Base-by-base conservation (phyloP, 2,888 invertebrate genomes). In the Acheta domesticus region DNA sequence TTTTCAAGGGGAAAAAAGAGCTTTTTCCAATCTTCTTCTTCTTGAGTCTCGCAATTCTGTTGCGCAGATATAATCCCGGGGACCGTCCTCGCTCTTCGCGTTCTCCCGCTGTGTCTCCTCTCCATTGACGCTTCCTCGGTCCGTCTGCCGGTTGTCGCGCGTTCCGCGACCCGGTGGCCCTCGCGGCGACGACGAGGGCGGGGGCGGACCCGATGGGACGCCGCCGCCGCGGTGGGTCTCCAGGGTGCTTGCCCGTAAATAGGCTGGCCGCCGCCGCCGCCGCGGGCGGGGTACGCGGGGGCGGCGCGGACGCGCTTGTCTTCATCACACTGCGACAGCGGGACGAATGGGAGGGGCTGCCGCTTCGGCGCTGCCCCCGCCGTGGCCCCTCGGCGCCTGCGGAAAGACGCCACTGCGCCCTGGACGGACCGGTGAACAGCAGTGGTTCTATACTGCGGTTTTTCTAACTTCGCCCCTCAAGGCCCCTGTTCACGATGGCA, bases 41-140 rank as follows among this genome's bases (percentile, higher is more conserved):
- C 62, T 49, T 20, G 23, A 49, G 50, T 14, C 16, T 21, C n/a
- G 50, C 20, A 23, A 23, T 48, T 19, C 23, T 48, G 14, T 21
- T 62, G 62, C 62, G 62, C n/a, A 62, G 14, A 62, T 62, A 62
- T 62, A 62, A 62, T 62, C 62, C 62, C 14, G 62, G n/a, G 62
- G 62, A 19, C 62, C 62, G 62, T 62, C 62, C 23, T 79, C 76
- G 79, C 76, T 76, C 50, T 76, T 73, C 48, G 62, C 76, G 76
- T 76, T 76, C 79, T 79, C 76, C 8, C 62, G 62, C 62, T 74
- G 74, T 21, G 21, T 73, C 73, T 62, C 16, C 62, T 62, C 14
- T 62, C 62, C n/a, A 12, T 12, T n/a, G 62, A 62, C n/a, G 14
- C 62, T 62, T 62, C 11, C 62, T 14, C 62, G 62, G 14, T n/a